Conservation (phyloP, 1,140 invertebrate species). For the Neodiprion lecontei region DNA sequence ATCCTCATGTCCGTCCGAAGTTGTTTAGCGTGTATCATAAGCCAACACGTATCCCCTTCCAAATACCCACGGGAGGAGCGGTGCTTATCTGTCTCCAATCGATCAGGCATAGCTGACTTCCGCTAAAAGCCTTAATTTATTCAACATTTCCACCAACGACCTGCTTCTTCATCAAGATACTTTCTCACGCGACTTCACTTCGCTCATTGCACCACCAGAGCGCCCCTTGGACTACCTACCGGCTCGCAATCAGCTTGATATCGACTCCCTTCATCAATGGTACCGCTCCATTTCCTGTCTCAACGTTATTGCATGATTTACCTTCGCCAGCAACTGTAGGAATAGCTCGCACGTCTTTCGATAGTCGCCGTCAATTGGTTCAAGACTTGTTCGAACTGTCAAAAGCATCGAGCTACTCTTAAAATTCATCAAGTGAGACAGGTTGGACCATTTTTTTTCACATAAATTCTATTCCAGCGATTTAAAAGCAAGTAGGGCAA, state of each 20-base stretch:
- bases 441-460: too few species aligned
- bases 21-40: too few species aligned
- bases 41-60: too few species aligned
- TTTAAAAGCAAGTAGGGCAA: too few species aligned
- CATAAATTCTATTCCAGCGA: too few species aligned
- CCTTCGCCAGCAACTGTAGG: background rate
- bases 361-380: too few species aligned
- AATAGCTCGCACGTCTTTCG: too few species aligned
- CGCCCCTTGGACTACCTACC: background rate
- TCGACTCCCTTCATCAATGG: background rate
- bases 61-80: too few species aligned
- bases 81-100: background rate
- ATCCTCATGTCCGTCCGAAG: too few species aligned
- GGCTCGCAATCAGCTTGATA: background rate
- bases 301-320: constrained; percentile 1
- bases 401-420: too few species aligned
- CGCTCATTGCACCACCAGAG: background rate
- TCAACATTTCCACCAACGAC: background rate
- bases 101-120: background rate
- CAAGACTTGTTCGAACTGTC: too few species aligned
- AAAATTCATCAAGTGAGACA: too few species aligned
- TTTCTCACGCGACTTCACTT: constrained; percentile 1
- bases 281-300: constrained; percentile 1
- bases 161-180: constrained; percentile 5
- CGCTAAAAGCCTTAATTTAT: background rate